phyloP scores from a whole-genome alignment of 2,888 invertebrate species.

The Erannis defoliaria region DNA sequence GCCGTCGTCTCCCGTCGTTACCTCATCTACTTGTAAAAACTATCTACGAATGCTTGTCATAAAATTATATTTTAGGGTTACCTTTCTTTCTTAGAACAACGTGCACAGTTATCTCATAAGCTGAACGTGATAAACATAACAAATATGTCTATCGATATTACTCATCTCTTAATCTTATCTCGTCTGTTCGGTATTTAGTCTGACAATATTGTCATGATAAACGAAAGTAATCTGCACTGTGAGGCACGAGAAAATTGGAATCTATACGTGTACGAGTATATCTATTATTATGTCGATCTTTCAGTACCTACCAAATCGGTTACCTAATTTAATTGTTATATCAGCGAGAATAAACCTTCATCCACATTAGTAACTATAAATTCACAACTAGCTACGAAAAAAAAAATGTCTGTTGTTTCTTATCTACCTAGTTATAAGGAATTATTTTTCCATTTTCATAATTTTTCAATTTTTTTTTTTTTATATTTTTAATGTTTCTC shows the following conservation, averaged over 20 bases:
- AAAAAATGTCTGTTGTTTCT: too few species aligned
- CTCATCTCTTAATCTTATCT: slow-evolving; percentile 39
- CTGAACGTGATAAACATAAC: background rate
- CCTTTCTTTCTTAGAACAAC: background rate
- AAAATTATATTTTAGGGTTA: slow-evolving; percentile 45
- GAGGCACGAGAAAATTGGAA: background rate
- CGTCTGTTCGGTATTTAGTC: slow-evolving; percentile 23
- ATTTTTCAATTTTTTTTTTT: too few species aligned
- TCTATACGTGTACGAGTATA: background rate
- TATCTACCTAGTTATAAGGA: too few species aligned
- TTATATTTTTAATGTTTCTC: too few species aligned
- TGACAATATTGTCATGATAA: slow-evolving; percentile 35
- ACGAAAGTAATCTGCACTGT: slow-evolving; percentile 16
- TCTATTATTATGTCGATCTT: too few species aligned
- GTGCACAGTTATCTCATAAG: background rate
- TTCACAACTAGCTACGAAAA: too few species aligned
- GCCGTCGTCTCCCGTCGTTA: slow-evolving; percentile 8
- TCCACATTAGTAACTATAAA: too few species aligned
- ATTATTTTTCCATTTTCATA: too few species aligned
- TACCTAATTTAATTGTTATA: too few species aligned
- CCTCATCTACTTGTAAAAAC: slow-evolving; percentile 32
- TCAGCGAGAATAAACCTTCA: too few species aligned
- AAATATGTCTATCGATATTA: slow-evolving; percentile 11
- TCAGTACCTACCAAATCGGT: too few species aligned
- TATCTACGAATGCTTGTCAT: slow-evolving; percentile 28